phyloP scores from a whole-genome alignment of 2,797 vertebrate genomes.

The Percopsis omiscomaycus region DNA sequence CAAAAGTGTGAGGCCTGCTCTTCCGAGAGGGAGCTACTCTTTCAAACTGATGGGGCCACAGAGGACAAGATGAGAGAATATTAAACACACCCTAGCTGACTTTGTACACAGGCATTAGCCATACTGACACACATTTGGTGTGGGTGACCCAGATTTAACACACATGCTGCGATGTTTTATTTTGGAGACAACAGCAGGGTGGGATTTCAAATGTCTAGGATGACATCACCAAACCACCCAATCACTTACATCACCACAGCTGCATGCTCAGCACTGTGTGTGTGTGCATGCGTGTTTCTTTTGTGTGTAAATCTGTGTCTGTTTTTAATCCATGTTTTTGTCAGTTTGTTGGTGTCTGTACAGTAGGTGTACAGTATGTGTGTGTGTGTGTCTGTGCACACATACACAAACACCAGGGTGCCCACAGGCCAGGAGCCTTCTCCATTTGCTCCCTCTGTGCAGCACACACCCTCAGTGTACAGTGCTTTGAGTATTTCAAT shows the following conservation, averaged over 20 bases:
- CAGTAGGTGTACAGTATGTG: slow-evolving; percentile 3
- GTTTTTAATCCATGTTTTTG: not conserved
- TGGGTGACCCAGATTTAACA: slow-evolving; percentile 58
- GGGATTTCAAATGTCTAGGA: slow-evolving; percentile 73
- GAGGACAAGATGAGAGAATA: slow-evolving; percentile 41
- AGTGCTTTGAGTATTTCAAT: not conserved
- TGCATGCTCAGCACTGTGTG: slow-evolving; percentile 70
- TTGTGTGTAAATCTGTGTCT: slow-evolving; percentile 14
- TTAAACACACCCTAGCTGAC: slow-evolving; percentile 42
- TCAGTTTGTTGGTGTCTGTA: slow-evolving; percentile 47
- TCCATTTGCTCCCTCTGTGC: slow-evolving; percentile 12
- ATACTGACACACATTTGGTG: slow-evolving; percentile 45
- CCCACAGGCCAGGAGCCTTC: slow-evolving; percentile 30
- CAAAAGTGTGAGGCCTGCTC: slow-evolving; percentile 30
- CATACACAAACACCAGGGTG: slow-evolving; percentile 43
- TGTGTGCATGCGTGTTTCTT: slow-evolving; percentile 24
- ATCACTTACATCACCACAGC: slow-evolving; percentile 81
- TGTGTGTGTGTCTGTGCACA: slow-evolving; percentile 43
- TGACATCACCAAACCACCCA: slow-evolving; percentile 78
- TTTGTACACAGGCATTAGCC: slow-evolving; percentile 30
- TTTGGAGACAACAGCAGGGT: slow-evolving; percentile 61
- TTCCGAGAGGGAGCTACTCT: slow-evolving; percentile 35
- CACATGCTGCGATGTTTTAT: slow-evolving; percentile 47
- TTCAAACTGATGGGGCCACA: slow-evolving; percentile 31
- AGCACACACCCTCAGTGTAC: slow-evolving; percentile 1